phyloP scores from a whole-genome alignment of 2,797 vertebrate genomes.

The Fistularia commersonii region DNA sequence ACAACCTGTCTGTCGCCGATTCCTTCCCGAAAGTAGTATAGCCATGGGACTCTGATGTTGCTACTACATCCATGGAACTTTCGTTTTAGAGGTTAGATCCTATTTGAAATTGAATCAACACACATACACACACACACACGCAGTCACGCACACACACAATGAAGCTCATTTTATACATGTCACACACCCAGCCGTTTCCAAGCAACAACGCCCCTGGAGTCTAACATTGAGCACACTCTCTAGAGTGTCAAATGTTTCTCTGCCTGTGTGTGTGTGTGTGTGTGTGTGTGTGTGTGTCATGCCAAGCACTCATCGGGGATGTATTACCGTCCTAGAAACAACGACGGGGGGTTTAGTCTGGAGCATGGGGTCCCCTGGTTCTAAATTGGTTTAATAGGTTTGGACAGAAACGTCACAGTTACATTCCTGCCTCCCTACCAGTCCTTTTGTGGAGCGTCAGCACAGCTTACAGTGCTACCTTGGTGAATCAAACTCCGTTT shows the following conservation, averaged over 20 bases:
- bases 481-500: slow-evolving; percentile 12
- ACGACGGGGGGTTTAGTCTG: slow-evolving; percentile 20
- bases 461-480: slow-evolving; percentile 21
- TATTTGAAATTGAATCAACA: slow-evolving; percentile 6
- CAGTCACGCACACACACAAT: not conserved
- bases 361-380: slow-evolving; percentile 23
- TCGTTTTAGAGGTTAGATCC: slow-evolving; percentile 22
- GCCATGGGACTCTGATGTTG: slow-evolving; percentile 16
- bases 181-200: slow-evolving; percentile 28
- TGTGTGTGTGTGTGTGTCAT: slow-evolving; percentile 24
- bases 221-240: slow-evolving; percentile 20
- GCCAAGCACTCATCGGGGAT: slow-evolving; percentile 7
- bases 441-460: slow-evolving; percentile 39
- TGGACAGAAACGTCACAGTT: slow-evolving; percentile 16
- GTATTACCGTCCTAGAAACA: slow-evolving; percentile 22
- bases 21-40: slow-evolving; percentile 22
- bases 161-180: slow-evolving; percentile 11
- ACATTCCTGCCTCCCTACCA: slow-evolving; percentile 24
- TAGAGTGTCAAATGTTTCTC: slow-evolving; percentile 16
- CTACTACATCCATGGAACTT: slow-evolving; percentile 13
- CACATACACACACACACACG: slow-evolving; percentile 9
- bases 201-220: slow-evolving; percentile 29
- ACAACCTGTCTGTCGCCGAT: not conserved
- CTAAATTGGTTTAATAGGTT: slow-evolving; percentile 37
- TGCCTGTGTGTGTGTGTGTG: slow-evolving; percentile 6